Evolutionary conservation across 2,113 vertebrate species (phyloP), one percentile per base, ranked within the genome.

Genomic region (Pseudonaja textilis): DNA sequence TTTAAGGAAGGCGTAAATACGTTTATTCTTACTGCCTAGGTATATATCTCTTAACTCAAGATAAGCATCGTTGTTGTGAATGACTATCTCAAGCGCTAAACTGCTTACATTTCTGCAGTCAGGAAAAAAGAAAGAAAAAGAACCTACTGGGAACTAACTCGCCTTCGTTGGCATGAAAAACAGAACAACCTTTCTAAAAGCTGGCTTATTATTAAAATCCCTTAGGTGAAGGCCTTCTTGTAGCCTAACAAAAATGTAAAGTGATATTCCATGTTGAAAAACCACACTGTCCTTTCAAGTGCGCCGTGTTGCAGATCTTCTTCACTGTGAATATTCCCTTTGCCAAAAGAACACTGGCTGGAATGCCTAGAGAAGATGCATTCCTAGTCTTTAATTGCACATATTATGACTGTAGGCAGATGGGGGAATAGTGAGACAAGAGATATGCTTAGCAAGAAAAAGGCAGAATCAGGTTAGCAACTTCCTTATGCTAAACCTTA

Each of bases 31-130:
- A 22, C 29, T 87, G 47, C n/a, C 93, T 93, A 94, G 94, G 90
- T 95, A 89, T 95, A 89, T 95, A 95, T 93, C 93, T 87, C 59
- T 95, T 96, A 95, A 64, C 95, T 95, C 90, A 91, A 96, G 95
- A 5, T 1, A 93, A 96, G 95, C 61, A 47, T 91, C 74, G 94
- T 42, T 96, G 86, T 69, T 90, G 91, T 96, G 47, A 47, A 95
- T 42, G 92, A 96, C 94, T 90, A 95, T 42, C 90, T 18, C 89
- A 94, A 96, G 94, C 94, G 93, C 47, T 93, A 92, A 92, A 96
- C 94, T 57, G 93, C 22, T 93, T 89, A 91, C 94, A 94, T 95
- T 95, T 94, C 61, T 91, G 57, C 90, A 93, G 94, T 92, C 47
- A 64, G 92, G 88, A 87, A n/a, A 69, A 34, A 6, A 14, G 7